These are phyloP conservation scores for Phalanger gymnotis DNA, from an alignment of 2,797 vertebrate genomes.

Conservation along the genomic window DNA sequence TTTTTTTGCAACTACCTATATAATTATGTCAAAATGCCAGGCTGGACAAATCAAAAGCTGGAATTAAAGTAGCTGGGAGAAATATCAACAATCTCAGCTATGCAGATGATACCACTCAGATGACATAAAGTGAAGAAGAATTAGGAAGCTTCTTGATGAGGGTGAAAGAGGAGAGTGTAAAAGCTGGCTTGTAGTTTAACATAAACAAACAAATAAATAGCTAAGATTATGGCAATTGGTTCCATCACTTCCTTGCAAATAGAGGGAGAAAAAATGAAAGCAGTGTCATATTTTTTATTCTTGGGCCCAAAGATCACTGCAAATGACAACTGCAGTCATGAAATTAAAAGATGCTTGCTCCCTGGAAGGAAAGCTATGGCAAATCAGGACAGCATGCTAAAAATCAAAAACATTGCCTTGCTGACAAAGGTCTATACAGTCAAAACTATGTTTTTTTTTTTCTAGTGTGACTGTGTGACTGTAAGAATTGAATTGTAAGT, in stretches of 20 bases:
- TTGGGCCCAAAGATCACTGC: neutral
- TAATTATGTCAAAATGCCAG: neutral
- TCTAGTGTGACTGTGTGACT: neutral
- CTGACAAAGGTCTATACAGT: neutral
- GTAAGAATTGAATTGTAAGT: neutral
- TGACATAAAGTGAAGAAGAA: neutral
- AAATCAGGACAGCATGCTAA: neutral
- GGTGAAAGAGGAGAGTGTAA: neutral
- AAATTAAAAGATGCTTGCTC: neutral
- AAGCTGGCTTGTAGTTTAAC: neutral
- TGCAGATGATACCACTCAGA: neutral
- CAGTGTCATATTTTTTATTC: neutral
- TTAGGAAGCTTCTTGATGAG: neutral
- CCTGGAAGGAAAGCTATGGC: neutral
- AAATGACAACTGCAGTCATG: neutral
- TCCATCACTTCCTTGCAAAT: neutral
- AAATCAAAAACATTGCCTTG: neutral
- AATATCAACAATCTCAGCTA: neutral
- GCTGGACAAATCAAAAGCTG: no score
- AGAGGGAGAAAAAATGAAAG: neutral
- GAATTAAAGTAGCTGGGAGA: neutral
- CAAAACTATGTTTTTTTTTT: neutral
- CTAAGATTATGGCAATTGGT: neutral
- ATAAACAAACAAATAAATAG: neutral
- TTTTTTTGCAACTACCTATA: conserved; percentile 42